Percentiles rank a stretch among this genome's conserved stretches.
Evolutionary conservation across 2,797 vertebrate genomes (phyloP).

Genomic region (Oreochromis grahami): DNA sequence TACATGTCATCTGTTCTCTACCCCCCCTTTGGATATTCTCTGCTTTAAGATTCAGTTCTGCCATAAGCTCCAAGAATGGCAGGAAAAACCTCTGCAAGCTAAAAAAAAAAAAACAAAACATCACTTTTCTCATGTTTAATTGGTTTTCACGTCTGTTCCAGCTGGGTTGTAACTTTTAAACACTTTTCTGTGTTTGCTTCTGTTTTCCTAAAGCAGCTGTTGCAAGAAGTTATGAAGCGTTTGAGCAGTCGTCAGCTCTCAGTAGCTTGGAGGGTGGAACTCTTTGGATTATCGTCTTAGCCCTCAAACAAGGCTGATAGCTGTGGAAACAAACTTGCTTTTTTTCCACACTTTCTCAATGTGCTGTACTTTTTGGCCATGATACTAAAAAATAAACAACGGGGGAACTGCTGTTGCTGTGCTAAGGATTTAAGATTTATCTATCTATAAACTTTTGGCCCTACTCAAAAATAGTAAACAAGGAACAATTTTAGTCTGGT

Average conservation of each 20-base stretch:
- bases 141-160: not conserved
- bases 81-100: not conserved
- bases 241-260: conserved; percentile 24
- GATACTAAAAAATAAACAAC: conserved; percentile 71
- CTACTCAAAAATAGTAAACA: conserved; percentile 81
- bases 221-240: conserved; percentile 6
- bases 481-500: conserved; percentile 80
- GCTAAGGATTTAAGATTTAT: conserved; percentile 61
- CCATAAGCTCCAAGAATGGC: not conserved
- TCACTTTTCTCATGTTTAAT: not conserved
- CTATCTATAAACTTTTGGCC: conserved; percentile 68
- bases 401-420: conserved; percentile 34
- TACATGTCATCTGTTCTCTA: not conserved
- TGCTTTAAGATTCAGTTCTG: not conserved
- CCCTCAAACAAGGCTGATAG: conserved; percentile 68
- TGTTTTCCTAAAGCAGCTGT: conserved; percentile 35
- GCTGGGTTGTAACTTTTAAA: conserved; percentile 21
- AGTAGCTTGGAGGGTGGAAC: conserved; percentile 60
- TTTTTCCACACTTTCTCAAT: conserved; percentile 68
- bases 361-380: conserved; percentile 62
- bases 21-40: not conserved
- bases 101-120: not conserved
- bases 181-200: conserved; percentile 16
- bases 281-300: conserved; percentile 67
- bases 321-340: conserved; percentile 66